These are phyloP conservation scores for Quiscalus mexicanus DNA, from an alignment of 2,113 vertebrate species.

Conservation along the genomic window DNA sequence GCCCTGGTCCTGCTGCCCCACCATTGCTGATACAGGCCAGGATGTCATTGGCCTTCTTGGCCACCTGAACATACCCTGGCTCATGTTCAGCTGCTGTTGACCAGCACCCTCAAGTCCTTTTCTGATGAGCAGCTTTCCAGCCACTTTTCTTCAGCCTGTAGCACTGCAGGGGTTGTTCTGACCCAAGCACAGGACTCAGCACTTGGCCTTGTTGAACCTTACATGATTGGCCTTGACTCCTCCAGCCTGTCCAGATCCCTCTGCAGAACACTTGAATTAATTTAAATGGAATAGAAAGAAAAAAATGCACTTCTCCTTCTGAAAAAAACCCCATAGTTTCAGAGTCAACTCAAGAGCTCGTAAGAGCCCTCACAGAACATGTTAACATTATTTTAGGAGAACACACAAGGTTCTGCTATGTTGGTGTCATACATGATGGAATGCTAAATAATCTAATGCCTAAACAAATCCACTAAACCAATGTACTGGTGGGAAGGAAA, in stretches of 20 bases:
- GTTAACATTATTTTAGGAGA: background rate
- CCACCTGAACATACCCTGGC: background rate
- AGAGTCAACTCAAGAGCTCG: background rate
- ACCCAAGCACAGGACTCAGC: background rate
- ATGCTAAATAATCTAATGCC: background rate
- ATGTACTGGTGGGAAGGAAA: background rate
- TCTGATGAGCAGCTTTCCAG: background rate
- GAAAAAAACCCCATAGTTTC: background rate
- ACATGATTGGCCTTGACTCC: accelerated
- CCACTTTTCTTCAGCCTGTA: background rate
- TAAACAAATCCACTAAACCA: background rate
- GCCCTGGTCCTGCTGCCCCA: background rate
- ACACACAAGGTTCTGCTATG: background rate
- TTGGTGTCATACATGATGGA: background rate
- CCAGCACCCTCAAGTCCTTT: background rate
- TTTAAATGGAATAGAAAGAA: background rate
- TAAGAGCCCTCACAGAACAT: background rate
- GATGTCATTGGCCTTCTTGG: background rate
- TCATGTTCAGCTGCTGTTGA: background rate
- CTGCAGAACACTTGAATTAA: background rate
- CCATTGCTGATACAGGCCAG: background rate
- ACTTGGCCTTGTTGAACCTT: background rate
- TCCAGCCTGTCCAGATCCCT: background rate
- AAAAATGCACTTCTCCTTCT: background rate
- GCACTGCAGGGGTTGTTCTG: background rate